Base-by-base conservation (phyloP, 2,797 vertebrate genomes). In the Enteromius trimaculatus region DNA sequence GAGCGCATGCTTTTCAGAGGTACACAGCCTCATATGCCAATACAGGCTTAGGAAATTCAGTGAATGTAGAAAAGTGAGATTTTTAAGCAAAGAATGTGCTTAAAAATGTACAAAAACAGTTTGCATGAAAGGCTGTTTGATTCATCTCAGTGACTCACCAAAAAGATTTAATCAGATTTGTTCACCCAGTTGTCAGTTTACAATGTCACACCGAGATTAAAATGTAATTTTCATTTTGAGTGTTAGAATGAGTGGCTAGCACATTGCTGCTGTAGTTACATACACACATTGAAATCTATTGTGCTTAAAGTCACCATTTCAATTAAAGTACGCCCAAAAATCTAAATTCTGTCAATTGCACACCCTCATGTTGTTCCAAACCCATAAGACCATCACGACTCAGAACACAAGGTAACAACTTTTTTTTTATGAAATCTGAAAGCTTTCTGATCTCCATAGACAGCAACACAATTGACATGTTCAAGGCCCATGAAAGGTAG, bases 11-110 rank as follows among this genome's bases (percentile, higher is more conserved):
- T 79, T 23, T 51, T 77, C 34, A 66, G 58, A 74, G 11, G 26
- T 66, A 64, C 60, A 79, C 44, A 77, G 39, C 47, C 42, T 55
- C 70, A 51, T 70, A 78, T 69, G 81, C 81, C 81, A 83, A 69
- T 77, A 55, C 81, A 55, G 37, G 62, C 81, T 82, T 70, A 70
- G 64, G 10, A 74, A 64, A 62, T 13, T 64, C 62, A 31, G 70
- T 14, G 11, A 62, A 58, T 64, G 42, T 49, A 42, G 23, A 16
- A 55, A 4, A 60, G 39, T 37, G 11, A 10, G n/a, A 11, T 4
- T 55, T 80, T 82, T 17, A 55, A 44, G 49, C 71, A 76, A 34
- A 75, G 34, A 47, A 44, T 68, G 70, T 74, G 31, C 31, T 2
- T 31, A 31, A 31, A 31, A 31, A 31, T 31, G 31, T 31, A 31